Base-by-base conservation (phyloP, 2,113 vertebrate species). In the Balaenoptera acutorostrata region DNA sequence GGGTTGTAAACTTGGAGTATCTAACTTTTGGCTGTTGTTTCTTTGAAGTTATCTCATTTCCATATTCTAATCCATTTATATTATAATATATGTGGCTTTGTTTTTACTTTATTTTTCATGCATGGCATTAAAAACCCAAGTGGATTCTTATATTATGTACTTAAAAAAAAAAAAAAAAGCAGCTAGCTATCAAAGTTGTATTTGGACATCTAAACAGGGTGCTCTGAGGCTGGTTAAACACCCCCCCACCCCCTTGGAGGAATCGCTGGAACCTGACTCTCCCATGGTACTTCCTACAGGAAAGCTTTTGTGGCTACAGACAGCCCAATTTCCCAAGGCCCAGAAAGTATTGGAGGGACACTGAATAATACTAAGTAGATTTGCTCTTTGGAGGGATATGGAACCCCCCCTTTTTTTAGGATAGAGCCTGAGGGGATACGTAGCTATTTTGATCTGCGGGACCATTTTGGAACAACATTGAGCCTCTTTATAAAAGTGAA, bases 21-120 rank as follows among this genome's bases (percentile, higher is more conserved):
- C 68, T 87, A 64, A 92, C 20, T 80, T 68, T 74, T 94, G 29
- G 7, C 69, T 80, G n/a, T 23, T 57, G 59, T 71, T 83, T 71
- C 17, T 57, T 83, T 64, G 78, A 87, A 90, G 85, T 69, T 8
- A 74, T 52, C 36, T 68, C 20, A 71, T 20, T 74, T 74, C 69
- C 20, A 44, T 69, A 77, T 63, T 94, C 81, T 82, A 95, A 75
- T 57, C 75, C 6, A 75, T 52, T 39, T 66, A 29, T 72, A 25
- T 77, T 87, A 72, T n/a, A 52, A 77, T 63, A 23, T 21, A 27
- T 25, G 41, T 63, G 31, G 20, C 39, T 85, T 93, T 90, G 49
- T 93, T 72, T 86, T 44, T 68, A 81, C 69, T 77, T 69, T 66
- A 31, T 72, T 97, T 89, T 90, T 69, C 66, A 92, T 17, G 61